phyloP scores from a whole-genome alignment of 2,888 invertebrate species.

The Drosophila prolongata region DNA sequence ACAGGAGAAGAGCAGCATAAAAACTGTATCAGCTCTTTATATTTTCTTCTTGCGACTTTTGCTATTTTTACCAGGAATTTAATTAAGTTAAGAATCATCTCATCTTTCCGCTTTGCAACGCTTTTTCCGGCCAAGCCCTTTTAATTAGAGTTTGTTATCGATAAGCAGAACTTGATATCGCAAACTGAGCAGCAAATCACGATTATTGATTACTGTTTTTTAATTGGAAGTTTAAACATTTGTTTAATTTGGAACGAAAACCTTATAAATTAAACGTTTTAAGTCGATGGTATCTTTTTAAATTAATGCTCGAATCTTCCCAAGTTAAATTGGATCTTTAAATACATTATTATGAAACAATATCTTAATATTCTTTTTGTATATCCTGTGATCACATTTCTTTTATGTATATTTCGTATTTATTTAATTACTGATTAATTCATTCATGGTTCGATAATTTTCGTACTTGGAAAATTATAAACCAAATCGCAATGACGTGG shows the following conservation, averaged over 20 bases:
- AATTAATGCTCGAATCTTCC: too few relatives aligned
- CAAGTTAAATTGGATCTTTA: too few relatives aligned
- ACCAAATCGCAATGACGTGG: not conserved
- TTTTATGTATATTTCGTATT: too few relatives aligned
- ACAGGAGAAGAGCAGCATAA: not conserved
- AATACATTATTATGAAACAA: too few relatives aligned
- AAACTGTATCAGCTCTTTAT: conserved; percentile 1
- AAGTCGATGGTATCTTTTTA: too few relatives aligned
- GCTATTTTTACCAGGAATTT: conserved; percentile 14
- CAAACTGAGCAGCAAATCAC: not conserved
- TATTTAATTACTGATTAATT: not conserved
- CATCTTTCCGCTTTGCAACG: not conserved
- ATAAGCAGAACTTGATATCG: not conserved
- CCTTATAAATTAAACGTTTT: too few relatives aligned
- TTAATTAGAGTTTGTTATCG: not conserved
- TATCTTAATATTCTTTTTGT: too few relatives aligned
- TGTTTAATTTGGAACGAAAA: too few relatives aligned
- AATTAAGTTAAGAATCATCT: conserved; percentile 12
- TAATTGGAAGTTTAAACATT: not conserved
- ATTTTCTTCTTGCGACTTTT: not conserved
- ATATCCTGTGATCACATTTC: too few relatives aligned
- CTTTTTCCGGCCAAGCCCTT: not conserved
- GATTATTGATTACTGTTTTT: not conserved
- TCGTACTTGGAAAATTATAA: not conserved
- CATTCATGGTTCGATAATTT: not conserved